Conservation (phyloP, 2,797 vertebrate species). For the Eremophila alpestris region DNA sequence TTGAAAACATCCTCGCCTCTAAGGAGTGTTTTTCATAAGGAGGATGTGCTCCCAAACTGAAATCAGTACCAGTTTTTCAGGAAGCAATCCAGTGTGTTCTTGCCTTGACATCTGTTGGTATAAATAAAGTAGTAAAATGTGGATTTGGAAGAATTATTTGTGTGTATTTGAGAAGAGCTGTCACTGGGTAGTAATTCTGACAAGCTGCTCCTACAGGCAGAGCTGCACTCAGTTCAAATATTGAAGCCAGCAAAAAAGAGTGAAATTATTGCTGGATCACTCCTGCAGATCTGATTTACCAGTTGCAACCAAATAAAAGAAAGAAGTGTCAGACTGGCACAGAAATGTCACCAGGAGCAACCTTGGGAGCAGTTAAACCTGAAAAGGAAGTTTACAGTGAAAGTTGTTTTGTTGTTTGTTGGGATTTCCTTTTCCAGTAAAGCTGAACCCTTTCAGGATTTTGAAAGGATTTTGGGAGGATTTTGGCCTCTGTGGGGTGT, state of each 20-base stretch:
- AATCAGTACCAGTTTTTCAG: not conserved
- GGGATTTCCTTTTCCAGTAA: not conserved
- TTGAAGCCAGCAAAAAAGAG: not conserved
- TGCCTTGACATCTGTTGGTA: slow-evolving; percentile 12
- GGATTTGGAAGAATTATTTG: not conserved
- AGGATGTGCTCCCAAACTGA: not conserved
- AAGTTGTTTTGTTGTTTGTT: not conserved
- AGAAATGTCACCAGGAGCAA: not conserved
- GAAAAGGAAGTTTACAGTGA: not conserved
- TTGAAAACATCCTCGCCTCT: not conserved
- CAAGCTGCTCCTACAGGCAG: not conserved
- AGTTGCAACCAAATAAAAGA: not conserved
- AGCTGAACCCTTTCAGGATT: not conserved
- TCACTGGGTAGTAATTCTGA: not conserved
- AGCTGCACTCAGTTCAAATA: not conserved
- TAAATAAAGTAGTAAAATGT: not conserved
- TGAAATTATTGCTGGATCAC: not conserved
- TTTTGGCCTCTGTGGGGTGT: not conserved
- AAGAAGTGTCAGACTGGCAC: not conserved
- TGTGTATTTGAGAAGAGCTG: not conserved
- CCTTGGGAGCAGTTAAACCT: not conserved
- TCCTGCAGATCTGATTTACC: not conserved
- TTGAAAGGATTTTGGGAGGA: not conserved
- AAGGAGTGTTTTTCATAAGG: not conserved
- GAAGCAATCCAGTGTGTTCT: not conserved